These are phyloP conservation scores for Pseudonaja textilis DNA, from an alignment of 2,113 vertebrate genomes.

Conservation along the genomic window DNA sequence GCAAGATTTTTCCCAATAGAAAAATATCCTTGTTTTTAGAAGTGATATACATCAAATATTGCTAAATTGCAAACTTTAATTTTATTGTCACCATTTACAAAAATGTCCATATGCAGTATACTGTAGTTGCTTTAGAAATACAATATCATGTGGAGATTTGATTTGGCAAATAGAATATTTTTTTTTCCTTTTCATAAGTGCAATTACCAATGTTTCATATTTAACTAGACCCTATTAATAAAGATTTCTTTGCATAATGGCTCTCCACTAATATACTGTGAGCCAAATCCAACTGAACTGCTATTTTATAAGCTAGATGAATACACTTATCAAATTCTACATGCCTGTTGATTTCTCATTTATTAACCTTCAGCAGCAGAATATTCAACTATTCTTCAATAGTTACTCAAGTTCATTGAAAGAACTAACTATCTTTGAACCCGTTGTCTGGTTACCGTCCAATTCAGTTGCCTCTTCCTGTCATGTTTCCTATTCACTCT, in stretches of 20 bases:
- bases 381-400: neutral
- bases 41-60: neutral
- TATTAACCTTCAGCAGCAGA: neutral
- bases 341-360: neutral
- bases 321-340: neutral
- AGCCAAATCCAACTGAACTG: neutral
- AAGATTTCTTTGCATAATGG: neutral
- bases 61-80: neutral
- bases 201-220: neutral
- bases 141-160: neutral
- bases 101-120: neutral
- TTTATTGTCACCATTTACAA: neutral
- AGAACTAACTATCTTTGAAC: neutral
- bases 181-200: neutral
- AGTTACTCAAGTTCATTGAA: neutral
- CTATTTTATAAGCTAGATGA: neutral
- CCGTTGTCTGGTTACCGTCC: neutral
- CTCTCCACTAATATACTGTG: neutral
- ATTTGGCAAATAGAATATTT: constrained; percentile 2
- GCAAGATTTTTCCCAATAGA: neutral
- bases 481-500: neutral
- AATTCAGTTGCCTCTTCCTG: neutral
- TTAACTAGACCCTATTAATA: neutral
- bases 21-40: neutral
- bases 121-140: neutral